These are phyloP conservation scores for Zosterops hypoxanthus DNA, from an alignment of 2,113 vertebrate genomes.

Conservation along the genomic window DNA sequence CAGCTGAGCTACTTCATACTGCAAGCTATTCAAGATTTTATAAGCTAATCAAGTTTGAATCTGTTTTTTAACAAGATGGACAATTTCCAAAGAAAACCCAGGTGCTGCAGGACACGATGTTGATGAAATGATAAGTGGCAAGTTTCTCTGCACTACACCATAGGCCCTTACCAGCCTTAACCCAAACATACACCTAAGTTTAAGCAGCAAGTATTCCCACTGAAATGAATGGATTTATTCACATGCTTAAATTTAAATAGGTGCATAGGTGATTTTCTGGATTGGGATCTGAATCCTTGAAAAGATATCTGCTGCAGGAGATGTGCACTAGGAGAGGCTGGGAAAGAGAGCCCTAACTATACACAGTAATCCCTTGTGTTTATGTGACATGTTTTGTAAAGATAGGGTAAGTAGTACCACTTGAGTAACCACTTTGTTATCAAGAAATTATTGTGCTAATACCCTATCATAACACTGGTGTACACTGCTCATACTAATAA, in stretches of 20 bases:
- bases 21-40: neutral
- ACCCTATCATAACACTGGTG: neutral
- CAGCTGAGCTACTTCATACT: neutral
- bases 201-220: neutral
- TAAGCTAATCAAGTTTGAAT: neutral
- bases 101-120: neutral
- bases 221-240: neutral
- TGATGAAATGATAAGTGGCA: neutral
- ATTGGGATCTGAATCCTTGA: neutral
- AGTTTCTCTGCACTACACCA: neutral
- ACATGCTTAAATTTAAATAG: neutral
- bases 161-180: neutral
- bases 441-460: neutral
- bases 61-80: conserved; percentile 28
- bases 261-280: neutral
- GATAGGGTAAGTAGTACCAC: neutral
- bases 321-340: neutral
- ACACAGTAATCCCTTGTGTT: neutral
- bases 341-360: neutral
- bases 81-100: conserved; percentile 18
- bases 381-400: neutral
- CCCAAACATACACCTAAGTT: neutral
- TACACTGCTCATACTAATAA: neutral
- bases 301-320: neutral
- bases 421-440: neutral